Evolutionary conservation across 2,797 vertebrate genomes (phyloP).

Genomic region (Glyptemys insculpta): DNA sequence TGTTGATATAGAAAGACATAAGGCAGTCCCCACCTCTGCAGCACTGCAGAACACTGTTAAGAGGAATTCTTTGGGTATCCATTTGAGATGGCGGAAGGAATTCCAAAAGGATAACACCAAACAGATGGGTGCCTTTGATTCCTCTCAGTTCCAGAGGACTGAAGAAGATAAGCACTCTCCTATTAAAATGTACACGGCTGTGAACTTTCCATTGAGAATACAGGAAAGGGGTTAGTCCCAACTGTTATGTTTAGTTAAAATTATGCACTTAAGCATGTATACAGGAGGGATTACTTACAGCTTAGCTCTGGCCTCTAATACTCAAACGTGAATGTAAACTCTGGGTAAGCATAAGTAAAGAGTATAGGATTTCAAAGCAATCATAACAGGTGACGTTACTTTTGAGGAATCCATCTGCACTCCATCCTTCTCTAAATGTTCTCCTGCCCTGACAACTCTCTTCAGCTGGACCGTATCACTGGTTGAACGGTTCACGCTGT

Average conservation of each 20-base stretch:
- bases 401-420: conserved; percentile 78
- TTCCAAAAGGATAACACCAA: accelerated
- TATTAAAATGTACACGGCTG: not conserved
- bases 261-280: conserved; percentile 64
- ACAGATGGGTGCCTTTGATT: not conserved
- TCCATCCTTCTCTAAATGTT: conserved; percentile 72
- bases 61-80: accelerated
- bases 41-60: not conserved
- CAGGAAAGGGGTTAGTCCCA: conserved; percentile 26
- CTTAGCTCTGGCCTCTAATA: conserved; percentile 67
- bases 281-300: conserved; percentile 67
- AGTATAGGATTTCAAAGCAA: conserved; percentile 76
- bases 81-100: not conserved
- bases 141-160: accelerated
- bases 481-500: conserved; percentile 66
- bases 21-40: not conserved
- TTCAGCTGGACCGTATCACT: conserved; percentile 74
- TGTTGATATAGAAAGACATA: not conserved
- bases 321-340: conserved; percentile 69
- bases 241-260: conserved; percentile 61
- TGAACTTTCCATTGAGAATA: not conserved
- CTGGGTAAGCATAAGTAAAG: conserved; percentile 54
- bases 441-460: conserved; percentile 74
- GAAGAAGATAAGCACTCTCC: not conserved
- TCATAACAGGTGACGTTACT: conserved; percentile 77